Percentiles rank a stretch among this genome's conserved stretches.
Evolutionary conservation across 2,888 invertebrate species (phyloP).

Genomic region (Cataglyphis livida): DNA sequence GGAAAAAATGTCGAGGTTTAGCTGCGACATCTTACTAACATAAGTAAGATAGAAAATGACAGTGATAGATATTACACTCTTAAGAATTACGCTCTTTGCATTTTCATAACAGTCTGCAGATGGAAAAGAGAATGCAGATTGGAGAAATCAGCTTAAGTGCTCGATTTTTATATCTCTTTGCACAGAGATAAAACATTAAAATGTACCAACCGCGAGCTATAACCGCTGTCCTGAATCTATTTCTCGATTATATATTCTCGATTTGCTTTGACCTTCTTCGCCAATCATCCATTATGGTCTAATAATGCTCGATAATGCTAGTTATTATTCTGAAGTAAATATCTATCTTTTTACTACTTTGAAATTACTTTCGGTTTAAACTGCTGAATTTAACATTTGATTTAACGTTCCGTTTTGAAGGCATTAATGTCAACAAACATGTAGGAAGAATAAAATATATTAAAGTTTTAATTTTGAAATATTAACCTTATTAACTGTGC

Average conservation of each 20-base stretch:
- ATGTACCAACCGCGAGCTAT: slow-evolving; percentile 10
- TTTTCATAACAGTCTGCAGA: slow-evolving; percentile 14
- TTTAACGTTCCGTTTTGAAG: background rate
- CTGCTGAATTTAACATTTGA: background rate
- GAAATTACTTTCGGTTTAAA: background rate
- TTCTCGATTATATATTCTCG: slow-evolving; percentile 23
- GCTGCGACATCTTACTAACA: background rate
- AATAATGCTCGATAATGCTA: background rate
- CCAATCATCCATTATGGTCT: slow-evolving; percentile 14
- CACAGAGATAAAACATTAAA: slow-evolving; percentile 41
- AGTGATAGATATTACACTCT: slow-evolving; percentile 28
- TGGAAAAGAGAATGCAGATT: slow-evolving; percentile 12
- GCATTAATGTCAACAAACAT: too few species aligned
- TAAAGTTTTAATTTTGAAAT: background rate
- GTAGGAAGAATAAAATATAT: background rate
- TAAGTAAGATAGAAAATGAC: slow-evolving; percentile 14
- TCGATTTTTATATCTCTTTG: slow-evolving; percentile 44
- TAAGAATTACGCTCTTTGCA: background rate
- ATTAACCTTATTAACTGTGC: background rate
- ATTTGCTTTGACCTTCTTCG: slow-evolving; percentile 32
- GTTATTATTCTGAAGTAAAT: background rate
- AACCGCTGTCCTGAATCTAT: slow-evolving; percentile 26
- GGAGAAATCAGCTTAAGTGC: slow-evolving; percentile 47
- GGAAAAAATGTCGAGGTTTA: background rate
- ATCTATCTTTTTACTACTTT: background rate